Evolutionary conservation across 2,113 vertebrate genomes (phyloP), one percentile per base, ranked within the genome.

Genomic region (Orycteropus afer): DNA sequence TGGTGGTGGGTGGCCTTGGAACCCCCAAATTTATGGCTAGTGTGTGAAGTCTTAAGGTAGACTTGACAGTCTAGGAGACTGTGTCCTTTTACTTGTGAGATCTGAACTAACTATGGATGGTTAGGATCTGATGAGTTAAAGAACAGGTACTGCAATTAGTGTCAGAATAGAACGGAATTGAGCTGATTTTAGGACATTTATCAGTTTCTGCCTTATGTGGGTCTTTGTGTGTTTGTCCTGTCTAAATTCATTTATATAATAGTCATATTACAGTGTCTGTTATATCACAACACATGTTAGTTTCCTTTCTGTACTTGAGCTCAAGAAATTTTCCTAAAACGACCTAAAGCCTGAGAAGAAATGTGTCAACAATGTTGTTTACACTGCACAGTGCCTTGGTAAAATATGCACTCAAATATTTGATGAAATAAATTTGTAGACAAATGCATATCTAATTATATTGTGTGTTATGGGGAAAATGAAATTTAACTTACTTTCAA

Each of bases 341-440:
- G 13, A 63, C 61, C 63, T 42, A 61, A 63, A 80, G 15, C 6
- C 23, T 42, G 4, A 80, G 40, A 11, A 78, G 10, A 90, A 42
- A 32, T 2, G 5, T 80, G 10, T 40, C 29, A 37, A 7, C 63
- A 45, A 40, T 4, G 40, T 59, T 20, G n/a, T 7, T n/a, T n/a
- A n/a, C n/a, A n/a, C n/a, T n/a, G 13, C 5, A 95, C 1, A 71
- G 37, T 67, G 14, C 51, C 23, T 73, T 79, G 18, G 3, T 63
- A 90, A 78, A 74, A 79, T 85, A 81, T 87, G 65, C 42, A 82
- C 34, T 90, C 20, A 87, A 32, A 57, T 81, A 79, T 59, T 87
- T 88, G 82, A 69, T 92, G 29, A 87, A 84, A 65, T 88, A 83
- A 89, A 61, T 57, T 59, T 73, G 14, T 59, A 27, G 27, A 40